A percentile compares a stretch with the other conserved stretches of the same genome.
These are phyloP conservation scores for Tenthredo distinguenda DNA, from an alignment of 2,888 invertebrate genomes.

Conservation along the genomic window DNA sequence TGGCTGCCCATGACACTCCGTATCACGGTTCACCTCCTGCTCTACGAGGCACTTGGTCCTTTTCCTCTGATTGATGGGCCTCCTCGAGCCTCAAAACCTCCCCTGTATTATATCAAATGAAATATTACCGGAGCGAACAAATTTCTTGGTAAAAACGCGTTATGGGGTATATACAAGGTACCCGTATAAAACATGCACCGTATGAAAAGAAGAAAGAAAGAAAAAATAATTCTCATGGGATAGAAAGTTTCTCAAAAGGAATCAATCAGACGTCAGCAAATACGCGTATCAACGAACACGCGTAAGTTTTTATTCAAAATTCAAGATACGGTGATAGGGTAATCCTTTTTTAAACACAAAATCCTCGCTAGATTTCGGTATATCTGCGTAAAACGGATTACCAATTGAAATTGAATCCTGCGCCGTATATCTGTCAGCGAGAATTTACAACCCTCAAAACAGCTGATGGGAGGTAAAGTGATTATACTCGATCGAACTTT, in stretches of 20 bases:
- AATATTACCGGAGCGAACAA: neutral
- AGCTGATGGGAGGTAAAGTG: neutral
- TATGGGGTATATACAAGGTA: too few species aligned
- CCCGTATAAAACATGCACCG: too few species aligned
- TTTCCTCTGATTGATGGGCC: conserved; percentile 41
- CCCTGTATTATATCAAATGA: conserved; percentile 25
- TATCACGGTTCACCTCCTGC: conserved; percentile 41
- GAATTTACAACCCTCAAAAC: neutral
- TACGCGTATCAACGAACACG: too few species aligned
- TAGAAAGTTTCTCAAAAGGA: neutral
- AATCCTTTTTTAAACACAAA: too few species aligned
- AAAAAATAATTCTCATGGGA: neutral
- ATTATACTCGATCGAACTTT: neutral
- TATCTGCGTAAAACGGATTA: too few species aligned
- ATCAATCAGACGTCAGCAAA: neutral
- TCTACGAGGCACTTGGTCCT: conserved; percentile 40
- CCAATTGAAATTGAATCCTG: neutral
- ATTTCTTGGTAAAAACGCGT: neutral
- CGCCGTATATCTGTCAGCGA: neutral
- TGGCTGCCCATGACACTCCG: conserved; percentile 35
- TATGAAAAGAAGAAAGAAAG: neutral
- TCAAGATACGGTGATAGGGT: too few species aligned
- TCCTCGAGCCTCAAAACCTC: neutral
- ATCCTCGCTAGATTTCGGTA: too few species aligned
- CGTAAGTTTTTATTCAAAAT: too few species aligned